Base-by-base conservation (phyloP, 1,140 invertebrate species). In the Drosophila nasuta region DNA sequence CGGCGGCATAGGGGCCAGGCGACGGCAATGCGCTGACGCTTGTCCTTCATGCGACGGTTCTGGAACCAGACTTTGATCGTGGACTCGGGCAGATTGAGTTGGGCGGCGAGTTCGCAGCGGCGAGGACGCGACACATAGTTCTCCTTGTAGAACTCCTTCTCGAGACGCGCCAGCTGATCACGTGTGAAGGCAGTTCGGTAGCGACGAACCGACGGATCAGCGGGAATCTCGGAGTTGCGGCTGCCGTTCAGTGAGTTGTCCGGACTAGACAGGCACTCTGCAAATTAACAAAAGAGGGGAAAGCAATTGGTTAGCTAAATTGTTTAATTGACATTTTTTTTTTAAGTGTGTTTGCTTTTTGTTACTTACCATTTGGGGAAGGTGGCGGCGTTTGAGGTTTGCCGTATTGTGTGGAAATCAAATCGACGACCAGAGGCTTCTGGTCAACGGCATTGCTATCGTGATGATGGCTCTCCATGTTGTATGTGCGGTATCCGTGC, bases 61-160 rank as follows among this genome's bases (percentile, higher is more conserved):
- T 99, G 98, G 92, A 99, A 99, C 98, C 98, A 99, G 2, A 99
- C 98, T 96, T 99, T 99, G 68, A 99, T 99, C 0, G 99, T 99
- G 8, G 97, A 97, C 93, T 99, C 99, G 0, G 98, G 98, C 0
- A 99, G 94, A 77, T 97, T 96, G 11, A 99, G 94, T 79, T 98
- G 96, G 2, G 97, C 95, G 0, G 99, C 98, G n/a, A 99, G 93
- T 93, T 99, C 98, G 91, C 98, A 98, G 69, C 99, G 94, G 69
- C 97, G 95, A 0, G 98, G 98, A 52, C 98, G 93, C 1, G 97
- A 99, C 0, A 99, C 98, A 92, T 99, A 99, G 93, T 99, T 99
- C 93, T 99, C 99, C 83, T 97, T 96, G 86, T 95, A 95, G 92
- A 99, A 99, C 92, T 99, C 99, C 85, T 98, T 98, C 93, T 99